A percentile compares a stretch with the other conserved stretches of the same genome.
phyloP scores from a whole-genome alignment of 2,888 invertebrate genomes.

The Piscicola geometra region DNA sequence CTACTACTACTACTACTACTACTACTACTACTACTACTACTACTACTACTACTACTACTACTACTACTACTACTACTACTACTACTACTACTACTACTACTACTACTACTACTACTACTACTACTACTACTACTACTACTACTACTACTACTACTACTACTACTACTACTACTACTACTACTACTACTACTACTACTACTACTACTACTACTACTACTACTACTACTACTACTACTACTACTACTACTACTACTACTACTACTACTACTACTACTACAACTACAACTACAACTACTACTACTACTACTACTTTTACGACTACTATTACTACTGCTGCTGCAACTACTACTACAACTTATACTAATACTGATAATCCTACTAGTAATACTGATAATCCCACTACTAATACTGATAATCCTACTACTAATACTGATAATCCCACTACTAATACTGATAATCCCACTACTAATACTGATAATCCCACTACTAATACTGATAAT shows the following conservation, averaged over 20 bases:
- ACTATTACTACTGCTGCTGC: too few species aligned
- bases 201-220: slow-evolving; percentile 12
- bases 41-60: slow-evolving; percentile 12
- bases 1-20: slow-evolving; percentile 12
- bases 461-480: too few species aligned
- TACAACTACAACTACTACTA: too few species aligned
- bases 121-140: slow-evolving; percentile 12
- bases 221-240: slow-evolving; percentile 12
- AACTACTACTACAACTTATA: too few species aligned
- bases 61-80: slow-evolving; percentile 12
- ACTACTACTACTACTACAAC: slow-evolving; percentile 8
- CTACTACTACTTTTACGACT: background rate
- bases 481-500: too few species aligned
- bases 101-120: slow-evolving; percentile 12
- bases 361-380: too few species aligned
- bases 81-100: slow-evolving; percentile 12
- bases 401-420: too few species aligned
- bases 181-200: background rate
- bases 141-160: slow-evolving; percentile 12
- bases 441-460: too few species aligned
- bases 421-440: too few species aligned
- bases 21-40: slow-evolving; percentile 12
- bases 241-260: slow-evolving; percentile 12
- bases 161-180: slow-evolving; percentile 1
- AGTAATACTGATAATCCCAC: too few species aligned